These are phyloP conservation scores for Eupithecia pulchellata DNA, from an alignment of 2,888 invertebrate species.

Conservation along the genomic window DNA sequence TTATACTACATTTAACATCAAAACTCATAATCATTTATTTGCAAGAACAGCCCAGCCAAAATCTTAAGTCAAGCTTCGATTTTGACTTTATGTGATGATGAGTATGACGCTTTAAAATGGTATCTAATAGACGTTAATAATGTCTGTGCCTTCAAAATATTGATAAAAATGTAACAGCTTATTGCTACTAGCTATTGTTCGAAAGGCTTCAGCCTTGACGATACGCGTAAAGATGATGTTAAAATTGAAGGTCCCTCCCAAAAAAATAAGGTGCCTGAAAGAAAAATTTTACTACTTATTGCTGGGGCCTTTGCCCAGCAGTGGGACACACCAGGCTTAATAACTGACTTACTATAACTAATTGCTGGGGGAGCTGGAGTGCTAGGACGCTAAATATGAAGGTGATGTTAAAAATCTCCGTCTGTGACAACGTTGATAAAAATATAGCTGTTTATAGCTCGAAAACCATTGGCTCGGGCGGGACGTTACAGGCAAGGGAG, in stretches of 20 bases:
- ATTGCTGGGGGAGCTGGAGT: too few species aligned
- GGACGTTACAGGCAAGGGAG: not conserved
- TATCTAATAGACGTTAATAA: not conserved
- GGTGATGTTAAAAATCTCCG: not conserved
- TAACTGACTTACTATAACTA: too few species aligned
- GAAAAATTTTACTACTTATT: too few species aligned
- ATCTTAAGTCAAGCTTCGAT: not conserved
- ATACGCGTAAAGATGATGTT: not conserved
- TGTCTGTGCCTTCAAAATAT: not conserved
- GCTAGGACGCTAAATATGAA: too few species aligned
- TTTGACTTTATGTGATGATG: not conserved
- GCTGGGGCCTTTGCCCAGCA: too few species aligned
- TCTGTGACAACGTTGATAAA: not conserved
- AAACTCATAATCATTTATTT: not conserved
- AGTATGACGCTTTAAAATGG: too few species aligned
- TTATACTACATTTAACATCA: not conserved
- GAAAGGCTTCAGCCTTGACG: not conserved
- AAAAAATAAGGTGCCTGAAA: too few species aligned
- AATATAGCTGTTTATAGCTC: not conserved
- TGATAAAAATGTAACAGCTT: not conserved
- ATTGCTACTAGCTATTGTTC: too few species aligned
- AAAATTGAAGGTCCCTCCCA: too few species aligned
- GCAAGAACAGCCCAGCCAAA: not conserved
- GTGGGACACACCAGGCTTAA: too few species aligned
- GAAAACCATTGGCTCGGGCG: not conserved